A percentile compares a stretch with the other conserved stretches of the same genome.
phyloP scores from a whole-genome alignment of 2,797 vertebrate species.

The Todus mexicanus region DNA sequence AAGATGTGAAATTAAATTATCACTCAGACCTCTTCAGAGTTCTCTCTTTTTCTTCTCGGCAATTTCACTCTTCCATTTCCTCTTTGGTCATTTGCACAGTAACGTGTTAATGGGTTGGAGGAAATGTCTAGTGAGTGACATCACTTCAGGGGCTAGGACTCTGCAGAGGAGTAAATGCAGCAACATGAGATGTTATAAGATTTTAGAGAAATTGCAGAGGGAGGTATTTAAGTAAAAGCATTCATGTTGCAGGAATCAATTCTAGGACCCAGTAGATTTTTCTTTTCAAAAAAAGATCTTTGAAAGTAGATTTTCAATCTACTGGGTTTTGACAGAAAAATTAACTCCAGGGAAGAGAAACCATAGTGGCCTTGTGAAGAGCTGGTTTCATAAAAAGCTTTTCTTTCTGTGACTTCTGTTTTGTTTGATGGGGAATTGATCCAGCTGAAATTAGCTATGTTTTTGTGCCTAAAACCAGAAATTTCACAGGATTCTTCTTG shows the following conservation, averaged over 20 bases:
- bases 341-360: background rate
- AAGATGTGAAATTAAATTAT: background rate
- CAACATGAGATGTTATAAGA: background rate
- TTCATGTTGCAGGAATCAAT: background rate
- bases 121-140: background rate
- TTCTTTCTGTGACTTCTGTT: background rate
- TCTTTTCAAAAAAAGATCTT: background rate
- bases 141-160: background rate
- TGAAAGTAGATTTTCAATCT: background rate
- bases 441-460: constrained; percentile 8
- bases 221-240: background rate
- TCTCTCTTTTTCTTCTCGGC: background rate
- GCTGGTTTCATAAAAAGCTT: background rate
- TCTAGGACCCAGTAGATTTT: background rate
- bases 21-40: background rate
- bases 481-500: constrained; percentile 43
- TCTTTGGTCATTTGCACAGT: background rate
- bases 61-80: background rate
- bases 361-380: background rate
- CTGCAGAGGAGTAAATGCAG: background rate
- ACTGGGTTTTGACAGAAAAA: background rate
- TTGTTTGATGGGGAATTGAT: constrained; percentile 5
- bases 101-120: background rate
- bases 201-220: background rate
- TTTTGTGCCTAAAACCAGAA: constrained; percentile 27